phyloP scores from a whole-genome alignment of 2,797 vertebrate genomes.

The Synaphobranchus kaupii region DNA sequence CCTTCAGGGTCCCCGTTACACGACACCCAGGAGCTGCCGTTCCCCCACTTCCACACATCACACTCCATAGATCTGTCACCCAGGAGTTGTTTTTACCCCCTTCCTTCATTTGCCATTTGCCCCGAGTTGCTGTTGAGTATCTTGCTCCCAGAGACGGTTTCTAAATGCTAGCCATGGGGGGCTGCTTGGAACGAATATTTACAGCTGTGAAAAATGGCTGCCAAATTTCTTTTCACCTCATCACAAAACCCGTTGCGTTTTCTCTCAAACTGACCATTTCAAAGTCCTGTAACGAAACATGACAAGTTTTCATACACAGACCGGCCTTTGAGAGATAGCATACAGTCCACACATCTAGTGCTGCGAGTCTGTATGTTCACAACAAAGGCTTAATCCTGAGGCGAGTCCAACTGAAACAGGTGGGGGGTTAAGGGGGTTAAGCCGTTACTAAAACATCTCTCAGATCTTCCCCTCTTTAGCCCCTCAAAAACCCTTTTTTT shows the following conservation, averaged over 20 bases:
- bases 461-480: constrained; percentile 8
- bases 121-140: constrained; percentile 25
- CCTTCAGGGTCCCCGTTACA: constrained; percentile 46
- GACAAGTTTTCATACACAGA: not conserved
- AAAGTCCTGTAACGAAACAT: not conserved
- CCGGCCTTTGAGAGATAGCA: not conserved
- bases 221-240: not conserved
- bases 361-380: not conserved
- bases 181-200: not conserved
- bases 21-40: constrained; percentile 55
- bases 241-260: not conserved
- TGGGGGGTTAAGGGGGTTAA: not conserved
- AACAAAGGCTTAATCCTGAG: not conserved
- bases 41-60: constrained; percentile 57
- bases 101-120: constrained; percentile 59
- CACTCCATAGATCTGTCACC: constrained; percentile 56
- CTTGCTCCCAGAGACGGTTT: not conserved
- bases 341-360: not conserved
- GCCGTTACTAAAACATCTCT: not conserved
- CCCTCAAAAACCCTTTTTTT: not conserved
- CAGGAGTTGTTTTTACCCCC: constrained; percentile 62
- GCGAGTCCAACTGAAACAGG: not conserved
- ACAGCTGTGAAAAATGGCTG: not conserved
- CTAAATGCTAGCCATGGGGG: constrained; percentile 15
- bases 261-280: not conserved